Percentiles rank a stretch among this genome's conserved stretches.
Evolutionary conservation across 2,888 invertebrate species (phyloP).

Genomic region (Hirtodrosophila histrioides): DNA sequence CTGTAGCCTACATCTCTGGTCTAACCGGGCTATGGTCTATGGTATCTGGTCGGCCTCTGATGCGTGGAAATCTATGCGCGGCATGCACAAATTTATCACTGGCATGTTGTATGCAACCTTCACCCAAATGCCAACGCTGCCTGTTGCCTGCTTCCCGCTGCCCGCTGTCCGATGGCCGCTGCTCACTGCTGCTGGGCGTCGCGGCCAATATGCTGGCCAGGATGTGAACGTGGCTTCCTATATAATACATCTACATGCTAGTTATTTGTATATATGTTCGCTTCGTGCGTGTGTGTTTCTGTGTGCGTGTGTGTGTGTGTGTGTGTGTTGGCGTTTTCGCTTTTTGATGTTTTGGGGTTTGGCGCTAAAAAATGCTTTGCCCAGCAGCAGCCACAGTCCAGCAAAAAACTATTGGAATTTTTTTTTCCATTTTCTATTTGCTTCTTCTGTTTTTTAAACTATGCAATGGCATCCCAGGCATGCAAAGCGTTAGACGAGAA

Average conservation of each 20-base stretch:
- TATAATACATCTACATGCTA: slow-evolving; percentile 5
- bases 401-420: slow-evolving; percentile 74
- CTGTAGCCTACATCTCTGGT: no score
- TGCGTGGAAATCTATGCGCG: slow-evolving; percentile 75
- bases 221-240: slow-evolving; percentile 61
- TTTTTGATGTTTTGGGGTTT: slow-evolving; percentile 77
- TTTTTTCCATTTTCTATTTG: slow-evolving; percentile 33
- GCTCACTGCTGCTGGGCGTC: slow-evolving; percentile 37
- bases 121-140: slow-evolving; percentile 69
- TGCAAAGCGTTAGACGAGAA: slow-evolving; percentile 37
- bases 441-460: slow-evolving; percentile 35
- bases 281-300: no score
- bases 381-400: slow-evolving; percentile 45
- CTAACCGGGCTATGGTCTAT: slow-evolving; percentile 1
- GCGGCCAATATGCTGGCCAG: slow-evolving; percentile 72
- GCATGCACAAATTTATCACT: slow-evolving; percentile 79
- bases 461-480: slow-evolving; percentile 50
- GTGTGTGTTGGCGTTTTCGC: slow-evolving; percentile 49
- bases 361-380: slow-evolving; percentile 73
- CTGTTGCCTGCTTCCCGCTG: no score
- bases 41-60: slow-evolving; percentile 27
- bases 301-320: no score
- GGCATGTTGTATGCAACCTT: slow-evolving; percentile 73
- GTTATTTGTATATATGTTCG: slow-evolving; percentile 24
- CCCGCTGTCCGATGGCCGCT: no score